Evolutionary conservation across 2,113 vertebrate species (phyloP), one percentile per base, ranked within the genome.

Genomic region (Ciconia boyciana): DNA sequence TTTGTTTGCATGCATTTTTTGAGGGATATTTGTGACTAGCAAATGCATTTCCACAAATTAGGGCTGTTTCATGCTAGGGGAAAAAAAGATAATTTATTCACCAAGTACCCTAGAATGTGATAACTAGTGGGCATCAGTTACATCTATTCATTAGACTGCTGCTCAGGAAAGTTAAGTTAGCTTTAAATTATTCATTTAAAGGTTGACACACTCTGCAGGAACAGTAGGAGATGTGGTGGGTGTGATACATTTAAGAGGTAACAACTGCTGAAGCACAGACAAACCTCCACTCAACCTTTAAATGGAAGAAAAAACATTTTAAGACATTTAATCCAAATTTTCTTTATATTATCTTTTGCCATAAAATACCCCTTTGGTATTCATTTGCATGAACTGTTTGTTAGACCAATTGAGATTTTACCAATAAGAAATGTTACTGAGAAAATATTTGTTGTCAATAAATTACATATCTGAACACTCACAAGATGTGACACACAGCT

Each of bases 111-210:
- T 68, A 54, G 55, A 93, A 93, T 92, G 89, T 92, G 92, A 81
- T 94, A 94, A 93, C 62, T 58, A 72, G 61, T 29, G 58, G 78
- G 89, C 74, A 94, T 78, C 61, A 66, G n/a, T 82, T 93, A 82
- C 49, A 82, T 91, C 46, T 94, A 79, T 93, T 92, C 71, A 87
- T 62, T 89, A 87, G 43, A 91, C 8, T 79, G 52, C 43, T 85
- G 71, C 91, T 91, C 34, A 52, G 66, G 7, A 92, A 95, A 95
- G 84, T 89, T 92, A 94, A 94, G 79, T 91, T 87, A 49, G 57
- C n/a, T 89, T 89, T 87, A 94, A 94, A 93, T 91, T 92, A 92
- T 89, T 93, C 89, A 92, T 94, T 82, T 84, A 87, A 90, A 91
- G 70, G 81, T 90, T 97, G 89, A 61, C 81, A 79, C 31, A 60